Conservation (phyloP, 2,113 vertebrate species). For the Upupa epops region DNA sequence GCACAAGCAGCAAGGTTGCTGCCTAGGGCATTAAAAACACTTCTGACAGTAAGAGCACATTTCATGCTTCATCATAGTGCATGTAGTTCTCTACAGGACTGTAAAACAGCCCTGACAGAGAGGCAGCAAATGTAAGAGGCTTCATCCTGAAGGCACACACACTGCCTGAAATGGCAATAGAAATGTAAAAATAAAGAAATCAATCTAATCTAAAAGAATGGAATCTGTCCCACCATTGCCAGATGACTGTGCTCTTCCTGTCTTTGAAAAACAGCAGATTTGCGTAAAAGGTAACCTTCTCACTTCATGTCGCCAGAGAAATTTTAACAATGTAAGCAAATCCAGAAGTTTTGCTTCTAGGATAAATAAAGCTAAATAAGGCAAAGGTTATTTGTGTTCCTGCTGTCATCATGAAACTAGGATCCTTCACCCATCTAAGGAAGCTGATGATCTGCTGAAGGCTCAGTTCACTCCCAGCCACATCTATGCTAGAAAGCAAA, state of each 20-base stretch:
- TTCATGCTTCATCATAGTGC: not conserved
- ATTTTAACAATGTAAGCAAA: slow-evolving; percentile 26
- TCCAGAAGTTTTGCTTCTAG: not conserved
- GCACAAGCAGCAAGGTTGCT: not conserved
- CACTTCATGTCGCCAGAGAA: not conserved
- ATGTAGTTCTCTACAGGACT: not conserved
- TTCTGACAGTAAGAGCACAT: not conserved
- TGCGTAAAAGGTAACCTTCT: not conserved
- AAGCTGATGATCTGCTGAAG: not conserved
- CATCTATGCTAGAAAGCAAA: not conserved
- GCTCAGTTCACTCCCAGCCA: not conserved
- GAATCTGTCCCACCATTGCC: not conserved
- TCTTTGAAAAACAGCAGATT: not conserved
- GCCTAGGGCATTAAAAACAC: not conserved
- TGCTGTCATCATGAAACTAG: not conserved
- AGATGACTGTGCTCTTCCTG: not conserved
- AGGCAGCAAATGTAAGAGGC: not conserved
- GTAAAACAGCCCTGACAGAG: not conserved
- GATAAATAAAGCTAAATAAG: slow-evolving; percentile 28
- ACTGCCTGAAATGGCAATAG: not conserved
- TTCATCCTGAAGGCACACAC: not conserved
- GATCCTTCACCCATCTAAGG: not conserved
- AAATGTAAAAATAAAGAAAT: not conserved
- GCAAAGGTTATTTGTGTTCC: not conserved
- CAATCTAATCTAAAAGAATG: not conserved